Evolutionary conservation across 2,797 vertebrate genomes (phyloP).

Genomic region (Takifugu ocellatus): DNA sequence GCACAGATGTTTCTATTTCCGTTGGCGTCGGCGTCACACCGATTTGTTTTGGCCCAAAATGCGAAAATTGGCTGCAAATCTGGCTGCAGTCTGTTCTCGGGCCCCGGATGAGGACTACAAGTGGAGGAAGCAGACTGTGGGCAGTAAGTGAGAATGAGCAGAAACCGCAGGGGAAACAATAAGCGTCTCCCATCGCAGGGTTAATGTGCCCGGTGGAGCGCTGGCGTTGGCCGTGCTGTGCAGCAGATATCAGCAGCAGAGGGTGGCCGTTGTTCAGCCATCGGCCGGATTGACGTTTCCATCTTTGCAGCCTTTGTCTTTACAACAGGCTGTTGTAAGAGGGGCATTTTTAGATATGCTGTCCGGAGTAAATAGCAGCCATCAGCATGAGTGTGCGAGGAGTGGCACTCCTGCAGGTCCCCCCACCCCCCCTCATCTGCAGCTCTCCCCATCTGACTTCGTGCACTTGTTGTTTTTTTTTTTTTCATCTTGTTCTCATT

Average conservation of each 20-base stretch:
- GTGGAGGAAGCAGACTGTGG: constrained; percentile 11
- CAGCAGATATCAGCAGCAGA: constrained; percentile 23
- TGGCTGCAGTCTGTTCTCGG: constrained; percentile 15
- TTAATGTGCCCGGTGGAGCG: constrained; percentile 20
- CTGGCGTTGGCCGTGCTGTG: background rate
- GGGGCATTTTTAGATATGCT: constrained; percentile 35
- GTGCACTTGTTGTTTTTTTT: constrained; percentile 40
- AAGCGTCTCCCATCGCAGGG: constrained; percentile 6
- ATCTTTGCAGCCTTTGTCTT: constrained; percentile 48
- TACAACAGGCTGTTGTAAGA: constrained; percentile 32
- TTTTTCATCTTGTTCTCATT: constrained; percentile 31
- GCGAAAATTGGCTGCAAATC: constrained; percentile 29
- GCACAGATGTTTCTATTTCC: constrained; percentile 55
- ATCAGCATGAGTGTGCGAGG: constrained; percentile 32
- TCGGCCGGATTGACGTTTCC: constrained; percentile 51
- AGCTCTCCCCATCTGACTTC: constrained; percentile 20
- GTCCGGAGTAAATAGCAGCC: constrained; percentile 45
- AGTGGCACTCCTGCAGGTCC: constrained; percentile 15
- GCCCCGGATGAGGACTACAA: constrained; percentile 35
- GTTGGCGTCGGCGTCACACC: constrained; percentile 35
- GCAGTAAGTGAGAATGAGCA: constrained; percentile 14
- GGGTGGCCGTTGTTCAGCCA: constrained; percentile 44
- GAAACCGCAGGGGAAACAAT: constrained; percentile 2
- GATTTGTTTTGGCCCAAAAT: constrained; percentile 40
- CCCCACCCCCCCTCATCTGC: constrained; percentile 25